Percentiles rank a stretch among this genome's conserved stretches.
Conservation (phyloP, 1,140 invertebrate genomes). For the Dermatophagoides farinae region DNA sequence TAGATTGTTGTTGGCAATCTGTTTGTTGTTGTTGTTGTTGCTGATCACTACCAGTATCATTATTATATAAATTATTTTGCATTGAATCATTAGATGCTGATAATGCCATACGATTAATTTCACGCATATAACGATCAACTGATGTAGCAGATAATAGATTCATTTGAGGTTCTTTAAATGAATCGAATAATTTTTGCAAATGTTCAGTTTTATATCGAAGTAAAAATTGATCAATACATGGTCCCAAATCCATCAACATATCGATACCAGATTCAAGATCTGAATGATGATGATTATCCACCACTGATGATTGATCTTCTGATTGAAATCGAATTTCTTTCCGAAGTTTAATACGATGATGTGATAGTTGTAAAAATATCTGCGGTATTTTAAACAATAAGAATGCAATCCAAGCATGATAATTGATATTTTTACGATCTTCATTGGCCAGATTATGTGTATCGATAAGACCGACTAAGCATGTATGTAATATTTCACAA, state of each 20-base stretch:
- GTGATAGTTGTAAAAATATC: conserved; percentile 22
- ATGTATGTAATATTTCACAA: conserved; percentile 67
- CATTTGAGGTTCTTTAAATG: conserved; percentile 30
- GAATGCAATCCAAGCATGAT: conserved; percentile 55
- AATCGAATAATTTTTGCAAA: conserved; percentile 56
- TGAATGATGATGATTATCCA: not conserved
- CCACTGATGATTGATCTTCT: not conserved
- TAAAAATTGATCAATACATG: conserved; percentile 69
- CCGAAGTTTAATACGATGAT: not conserved
- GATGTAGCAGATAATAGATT: no score
- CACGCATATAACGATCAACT: no score
- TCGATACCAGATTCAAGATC: conserved; percentile 63
- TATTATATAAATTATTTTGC: conserved; percentile 5
- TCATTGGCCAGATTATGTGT: conserved; percentile 29
- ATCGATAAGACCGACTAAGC: conserved; percentile 65
- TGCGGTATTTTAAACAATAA: conserved; percentile 60
- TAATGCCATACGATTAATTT: not conserved
- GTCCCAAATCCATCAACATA: conserved; percentile 50
- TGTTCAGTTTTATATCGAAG: conserved; percentile 66
- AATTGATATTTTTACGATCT: conserved; percentile 40
- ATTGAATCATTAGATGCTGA: conserved; percentile 11
- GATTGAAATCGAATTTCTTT: no score
- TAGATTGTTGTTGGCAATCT: not conserved
- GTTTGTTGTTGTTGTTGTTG: no score
- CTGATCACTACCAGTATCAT: conserved; percentile 1